Conservation (phyloP, 2,797 vertebrate species). For the Lepilemur ruficaudatus region DNA sequence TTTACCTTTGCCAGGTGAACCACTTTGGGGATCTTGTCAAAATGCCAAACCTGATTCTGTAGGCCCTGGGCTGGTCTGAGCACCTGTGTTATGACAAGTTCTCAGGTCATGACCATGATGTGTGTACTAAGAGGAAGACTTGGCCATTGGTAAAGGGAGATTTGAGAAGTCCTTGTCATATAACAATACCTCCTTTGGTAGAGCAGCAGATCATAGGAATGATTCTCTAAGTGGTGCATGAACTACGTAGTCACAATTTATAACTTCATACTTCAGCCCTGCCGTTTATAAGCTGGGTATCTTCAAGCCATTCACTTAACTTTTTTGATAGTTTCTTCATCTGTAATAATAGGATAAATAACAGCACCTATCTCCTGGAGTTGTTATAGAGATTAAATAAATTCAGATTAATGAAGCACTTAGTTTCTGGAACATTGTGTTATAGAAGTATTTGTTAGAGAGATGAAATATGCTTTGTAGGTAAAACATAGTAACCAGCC, state of each 20-base stretch:
- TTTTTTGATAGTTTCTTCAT: not conserved
- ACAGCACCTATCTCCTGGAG: no score
- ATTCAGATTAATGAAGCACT: not conserved
- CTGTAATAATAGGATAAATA: not conserved
- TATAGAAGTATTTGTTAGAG: not conserved
- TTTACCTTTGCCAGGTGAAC: not conserved
- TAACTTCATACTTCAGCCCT: not conserved
- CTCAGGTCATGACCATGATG: not conserved
- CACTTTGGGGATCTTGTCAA: not conserved
- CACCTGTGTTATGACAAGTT: not conserved
- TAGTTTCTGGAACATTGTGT: not conserved
- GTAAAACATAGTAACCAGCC: not conserved
- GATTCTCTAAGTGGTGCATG: not conserved
- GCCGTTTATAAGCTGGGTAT: not conserved
- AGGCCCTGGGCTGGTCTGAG: not conserved
- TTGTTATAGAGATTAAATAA: not conserved
- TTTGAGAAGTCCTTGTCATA: not conserved
- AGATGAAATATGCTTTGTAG: not conserved
- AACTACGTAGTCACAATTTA: not conserved
- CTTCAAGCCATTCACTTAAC: not conserved
- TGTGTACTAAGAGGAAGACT: accelerated
- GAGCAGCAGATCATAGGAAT: no score
- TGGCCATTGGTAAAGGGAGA: not conserved
- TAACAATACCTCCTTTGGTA: not conserved
- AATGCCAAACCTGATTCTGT: not conserved